Percentiles rank a stretch among this genome's conserved stretches.
Conservation (phyloP, 2,113 vertebrate species). For the Todiramphus chloris region DNA sequence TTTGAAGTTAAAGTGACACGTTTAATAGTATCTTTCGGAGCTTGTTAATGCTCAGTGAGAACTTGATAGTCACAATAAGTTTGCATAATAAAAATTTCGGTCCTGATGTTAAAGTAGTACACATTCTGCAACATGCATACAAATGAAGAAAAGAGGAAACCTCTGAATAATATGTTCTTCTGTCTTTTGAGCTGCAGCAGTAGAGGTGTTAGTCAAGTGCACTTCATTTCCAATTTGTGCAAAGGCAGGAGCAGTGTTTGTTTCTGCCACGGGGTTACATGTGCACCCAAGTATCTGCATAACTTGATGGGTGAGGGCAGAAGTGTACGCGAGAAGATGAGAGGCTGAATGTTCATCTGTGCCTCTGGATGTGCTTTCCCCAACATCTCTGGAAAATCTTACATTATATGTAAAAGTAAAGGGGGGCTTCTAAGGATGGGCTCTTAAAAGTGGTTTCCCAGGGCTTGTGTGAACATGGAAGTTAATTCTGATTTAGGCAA, state of each 20-base stretch:
- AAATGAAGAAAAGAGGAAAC: slow-evolving; percentile 23
- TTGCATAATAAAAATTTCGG: slow-evolving; percentile 45
- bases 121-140: background rate
- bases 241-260: background rate
- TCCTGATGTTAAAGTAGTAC: slow-evolving; percentile 28
- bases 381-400: background rate
- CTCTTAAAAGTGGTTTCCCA: background rate
- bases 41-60: slow-evolving; percentile 2
- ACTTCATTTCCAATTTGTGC: background rate
- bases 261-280: background rate
- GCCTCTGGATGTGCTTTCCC: background rate
- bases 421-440: background rate
- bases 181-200: background rate
- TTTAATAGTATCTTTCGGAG: slow-evolving; percentile 31
- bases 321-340: background rate
- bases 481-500: background rate
- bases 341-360: background rate
- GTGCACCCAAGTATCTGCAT: background rate
- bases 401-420: background rate
- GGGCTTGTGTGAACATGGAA: background rate
- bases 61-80: slow-evolving; percentile 42
- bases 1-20: slow-evolving; percentile 36
- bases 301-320: background rate
- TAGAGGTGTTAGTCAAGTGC: background rate
- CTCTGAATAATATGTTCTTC: background rate